A percentile compares a stretch with the other conserved stretches of the same genome.
These are phyloP conservation scores for Anthopleura xanthogrammica DNA, from an alignment of 92 coral and sea anemone species.

Conservation along the genomic window DNA sequence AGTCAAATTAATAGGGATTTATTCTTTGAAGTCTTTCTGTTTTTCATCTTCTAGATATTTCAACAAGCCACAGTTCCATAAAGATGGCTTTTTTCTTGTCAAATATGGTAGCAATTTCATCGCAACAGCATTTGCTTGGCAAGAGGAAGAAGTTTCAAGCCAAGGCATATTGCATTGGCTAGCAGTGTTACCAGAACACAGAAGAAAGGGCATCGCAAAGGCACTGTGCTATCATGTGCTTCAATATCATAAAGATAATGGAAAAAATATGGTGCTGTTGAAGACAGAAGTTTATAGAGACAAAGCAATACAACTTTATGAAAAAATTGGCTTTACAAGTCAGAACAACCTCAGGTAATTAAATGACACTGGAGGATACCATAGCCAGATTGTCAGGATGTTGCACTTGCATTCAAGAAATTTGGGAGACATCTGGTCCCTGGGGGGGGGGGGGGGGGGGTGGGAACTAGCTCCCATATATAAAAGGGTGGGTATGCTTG, in stretches of 20 bases:
- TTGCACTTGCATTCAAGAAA: too few relatives aligned
- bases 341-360: too few relatives aligned
- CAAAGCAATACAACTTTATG: constrained; percentile 42
- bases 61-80: constrained; percentile 44
- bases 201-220: constrained; percentile 52
- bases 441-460: too few relatives aligned
- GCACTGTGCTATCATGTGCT: constrained; percentile 42
- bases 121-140: constrained; percentile 71
- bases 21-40: too few relatives aligned
- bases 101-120: constrained; percentile 35
- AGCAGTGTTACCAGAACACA: constrained; percentile 66
- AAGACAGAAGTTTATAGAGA: constrained; percentile 40
- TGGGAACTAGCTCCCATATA: too few relatives aligned
- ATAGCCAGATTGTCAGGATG: too few relatives aligned
- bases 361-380: too few relatives aligned
- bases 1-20: too few relatives aligned
- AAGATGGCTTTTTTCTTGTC: constrained; percentile 69
- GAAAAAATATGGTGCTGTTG: constrained; percentile 37
- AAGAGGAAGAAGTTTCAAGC: constrained; percentile 28
- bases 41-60: constrained; percentile 30
- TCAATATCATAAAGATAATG: constrained; percentile 42
- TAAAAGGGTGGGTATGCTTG: too few relatives aligned
- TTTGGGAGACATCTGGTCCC: too few relatives aligned
- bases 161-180: constrained; percentile 62
- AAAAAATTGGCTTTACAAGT: constrained; percentile 49